Conservation (phyloP, 2,888 invertebrate genomes). For the Xiphydria camelus region DNA sequence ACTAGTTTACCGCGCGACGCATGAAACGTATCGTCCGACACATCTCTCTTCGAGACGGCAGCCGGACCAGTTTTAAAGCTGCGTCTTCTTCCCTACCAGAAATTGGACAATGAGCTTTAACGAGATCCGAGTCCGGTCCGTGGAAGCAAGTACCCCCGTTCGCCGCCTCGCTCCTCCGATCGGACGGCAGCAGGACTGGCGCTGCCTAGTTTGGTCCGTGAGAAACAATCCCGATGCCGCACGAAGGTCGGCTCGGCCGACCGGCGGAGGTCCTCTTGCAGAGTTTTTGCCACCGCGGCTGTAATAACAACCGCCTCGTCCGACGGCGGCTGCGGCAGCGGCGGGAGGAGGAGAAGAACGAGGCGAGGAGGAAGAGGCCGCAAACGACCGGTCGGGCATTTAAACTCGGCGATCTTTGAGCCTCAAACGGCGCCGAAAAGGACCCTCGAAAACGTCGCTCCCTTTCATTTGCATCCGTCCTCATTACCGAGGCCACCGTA, state of each 20-base stretch:
- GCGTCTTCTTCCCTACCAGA: no score
- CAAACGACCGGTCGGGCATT: slow-evolving; percentile 32
- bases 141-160: no score
- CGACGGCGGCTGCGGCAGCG: slow-evolving; percentile 16
- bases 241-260: slow-evolving; percentile 21
- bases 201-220: slow-evolving; percentile 43
- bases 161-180: not conserved
- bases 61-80: no score
- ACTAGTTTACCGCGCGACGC: no score
- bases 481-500: no score
- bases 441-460: no score
- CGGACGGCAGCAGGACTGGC: not conserved
- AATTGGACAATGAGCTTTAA: no score
- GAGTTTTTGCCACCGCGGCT: slow-evolving; percentile 35
- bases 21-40: no score
- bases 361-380: slow-evolving; percentile 9
- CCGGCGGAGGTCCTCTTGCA: slow-evolving; percentile 13
- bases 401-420: slow-evolving; percentile 23
- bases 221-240: slow-evolving; percentile 33
- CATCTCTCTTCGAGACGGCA: no score
- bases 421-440: slow-evolving; percentile 12
- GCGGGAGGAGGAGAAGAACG: slow-evolving; percentile 10
- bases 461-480: no score
- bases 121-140: no score
- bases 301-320: slow-evolving; percentile 41